phyloP scores from a whole-genome alignment of 1,140 invertebrate species.

The Diabrotica undecimpunctata region DNA sequence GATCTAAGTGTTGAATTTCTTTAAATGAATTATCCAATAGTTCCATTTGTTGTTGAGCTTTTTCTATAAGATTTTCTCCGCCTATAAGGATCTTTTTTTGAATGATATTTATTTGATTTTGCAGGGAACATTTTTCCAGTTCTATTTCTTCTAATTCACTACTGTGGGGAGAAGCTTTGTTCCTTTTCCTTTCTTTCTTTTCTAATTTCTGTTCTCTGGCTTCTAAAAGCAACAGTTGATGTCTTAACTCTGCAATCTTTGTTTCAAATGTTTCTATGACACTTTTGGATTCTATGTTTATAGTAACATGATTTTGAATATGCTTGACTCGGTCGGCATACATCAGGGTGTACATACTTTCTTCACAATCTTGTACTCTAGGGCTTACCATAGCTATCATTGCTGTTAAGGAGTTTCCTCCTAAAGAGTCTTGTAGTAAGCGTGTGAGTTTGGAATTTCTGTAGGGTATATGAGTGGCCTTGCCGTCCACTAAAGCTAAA shows the following conservation, averaged over 20 bases:
- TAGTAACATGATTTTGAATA: slow-evolving; percentile 32
- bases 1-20: slow-evolving; percentile 79
- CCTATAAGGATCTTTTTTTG: slow-evolving; percentile 96
- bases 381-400: slow-evolving; percentile 35
- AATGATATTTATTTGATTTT: slow-evolving; percentile 82
- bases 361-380: slow-evolving; percentile 23
- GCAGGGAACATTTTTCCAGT: slow-evolving; percentile 71
- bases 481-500: slow-evolving; percentile 77
- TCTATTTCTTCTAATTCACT: slow-evolving; percentile 51
- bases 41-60: slow-evolving; percentile 85
- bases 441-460: slow-evolving; percentile 90
- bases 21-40: slow-evolving; percentile 84
- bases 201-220: neutral
- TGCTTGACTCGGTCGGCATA: slow-evolving; percentile 32
- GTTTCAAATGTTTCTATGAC: slow-evolving; percentile 32
- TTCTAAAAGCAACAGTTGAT: slow-evolving; percentile 67
- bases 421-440: slow-evolving; percentile 89
- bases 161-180: slow-evolving; percentile 9
- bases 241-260: slow-evolving; percentile 30
- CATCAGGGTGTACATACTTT: slow-evolving; percentile 35
- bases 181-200: slow-evolving; percentile 10
- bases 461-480: slow-evolving; percentile 88
- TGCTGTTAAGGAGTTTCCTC: slow-evolving; percentile 46
- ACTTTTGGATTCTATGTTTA: slow-evolving; percentile 31
- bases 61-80: slow-evolving; percentile 96